Base-by-base conservation (phyloP, 2,797 vertebrate species). In the Gobionotothen gibberifrons region DNA sequence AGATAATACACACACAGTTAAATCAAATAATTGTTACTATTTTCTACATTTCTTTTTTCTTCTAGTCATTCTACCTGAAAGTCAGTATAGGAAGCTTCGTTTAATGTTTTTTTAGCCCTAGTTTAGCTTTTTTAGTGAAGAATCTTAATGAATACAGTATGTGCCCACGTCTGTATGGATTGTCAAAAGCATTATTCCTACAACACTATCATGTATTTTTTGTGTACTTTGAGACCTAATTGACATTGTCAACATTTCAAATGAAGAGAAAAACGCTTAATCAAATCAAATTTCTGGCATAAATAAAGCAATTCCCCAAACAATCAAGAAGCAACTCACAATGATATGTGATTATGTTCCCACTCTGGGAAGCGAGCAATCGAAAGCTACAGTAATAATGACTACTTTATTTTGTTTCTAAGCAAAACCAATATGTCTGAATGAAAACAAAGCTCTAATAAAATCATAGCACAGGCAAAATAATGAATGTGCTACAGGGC, bases 311-410 rank as follows among this genome's bases (percentile, higher is more conserved):
- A 77, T 86, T 84, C 64, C 69, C 76, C 26, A 58, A 82, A 78
- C 83, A 87, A 86, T 79, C 85, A 89, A 61, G 74, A 78, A 49
- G 71, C 66, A 73, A 58, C 64, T 56, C n/a, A 32, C 63, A 77
- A 74, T 70, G 54, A 78, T 12, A 84, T 61, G 56, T 74, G 32
- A 66, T 73, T 83, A 71, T 51, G 81, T 81, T 69, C 83, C 85
- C 79, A 26, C 26, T 59, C 32, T 22, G 62, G 49, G 65, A 83
- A 51, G 43, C 44, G 44, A 72, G 81, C 74, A 89, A 90, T 86
- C 82, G 79, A 64, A 80, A 80, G 66, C 53, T 79, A n/a, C n/a
- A n/a, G n/a, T n/a, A 85, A 83, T 85, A 84, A 85, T 70, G 72
- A 87, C 55, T 42, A 60, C 56, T 68, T 83, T 82, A 83, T 81